Base-by-base conservation (phyloP, 2,113 vertebrate genomes). In the Mustela nigripes region DNA sequence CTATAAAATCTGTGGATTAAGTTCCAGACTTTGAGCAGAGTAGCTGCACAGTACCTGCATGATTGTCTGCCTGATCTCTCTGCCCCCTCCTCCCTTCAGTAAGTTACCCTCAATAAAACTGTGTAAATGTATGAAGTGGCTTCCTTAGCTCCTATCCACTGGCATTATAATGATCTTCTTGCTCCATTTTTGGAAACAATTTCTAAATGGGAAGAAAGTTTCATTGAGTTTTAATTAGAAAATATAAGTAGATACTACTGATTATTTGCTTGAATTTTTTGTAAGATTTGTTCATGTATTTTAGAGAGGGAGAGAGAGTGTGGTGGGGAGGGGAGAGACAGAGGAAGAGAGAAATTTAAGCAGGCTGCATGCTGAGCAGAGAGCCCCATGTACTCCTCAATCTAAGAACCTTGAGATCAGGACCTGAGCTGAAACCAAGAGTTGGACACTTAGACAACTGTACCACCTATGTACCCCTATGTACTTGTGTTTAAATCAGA, bases 151-250 rank as follows among this genome's bases (percentile, higher is more conserved):
- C 31, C 28, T 76, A 74, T 63, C 12, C 58, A 36, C 45, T 69
- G 76, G 36, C 19, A 42, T n/a, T 63, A 73, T 39, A 67, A 50
- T 39, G 48, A 60, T 89, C 31, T 90, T 84, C 69, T 85, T 73
- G 67, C 42, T 84, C 56, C 42, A 62, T 79, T n/a, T 84, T 95
- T 95, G 33, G 50, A 97, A 92, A 95, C 19, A 48, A 4, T 60
- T 92, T 95, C 69, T 63, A 28, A 18, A 36, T 53, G 14, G 33
- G 69, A 95, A 88, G 65, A 91, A 96, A 28, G 56, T 83, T 83
- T 76, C 33, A 78, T 15, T 39, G 56, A 80, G 5, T 92, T 92
- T 89, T 89, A 83, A 82, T 58, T 81, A 33, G 58, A 48, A 89
- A 76, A 69, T 84, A 87, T 83, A 65, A 79, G 53, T 45, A 92